Conservation (phyloP, 1,140 invertebrate genomes). For the Harpegnathos saltator region DNA sequence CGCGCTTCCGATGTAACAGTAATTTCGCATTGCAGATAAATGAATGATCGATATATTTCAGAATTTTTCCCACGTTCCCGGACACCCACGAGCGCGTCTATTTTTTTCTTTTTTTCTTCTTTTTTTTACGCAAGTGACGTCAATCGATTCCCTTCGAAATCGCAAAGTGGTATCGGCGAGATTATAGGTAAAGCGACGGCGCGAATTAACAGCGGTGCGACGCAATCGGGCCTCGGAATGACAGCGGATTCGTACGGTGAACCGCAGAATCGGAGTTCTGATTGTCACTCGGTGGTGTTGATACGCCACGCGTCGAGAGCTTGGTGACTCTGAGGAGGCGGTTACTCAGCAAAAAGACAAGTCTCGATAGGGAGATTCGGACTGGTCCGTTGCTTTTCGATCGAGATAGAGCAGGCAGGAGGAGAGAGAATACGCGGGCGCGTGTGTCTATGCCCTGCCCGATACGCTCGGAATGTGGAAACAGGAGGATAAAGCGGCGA, state of each 20-base stretch:
- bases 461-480: not conserved
- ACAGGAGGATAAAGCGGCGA: not conserved
- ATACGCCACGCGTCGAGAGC: constrained; percentile 69
- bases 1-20: too few species aligned
- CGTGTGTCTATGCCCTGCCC: not conserved
- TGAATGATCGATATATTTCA: too few species aligned
- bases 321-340: constrained; percentile 41
- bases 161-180: not conserved
- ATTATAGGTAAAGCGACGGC: not conserved
- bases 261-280: constrained; percentile 76
- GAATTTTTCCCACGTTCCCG: too few species aligned
- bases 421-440: constrained; percentile 11
- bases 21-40: too few species aligned
- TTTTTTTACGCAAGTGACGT: not conserved
- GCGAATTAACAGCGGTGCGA: not conserved
- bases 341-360: constrained; percentile 53
- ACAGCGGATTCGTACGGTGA: constrained; percentile 33
- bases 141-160: not conserved
- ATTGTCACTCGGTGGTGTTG: constrained; percentile 79
- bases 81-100: too few species aligned
- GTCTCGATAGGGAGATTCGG: constrained; percentile 42
- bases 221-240: not conserved
- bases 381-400: constrained; percentile 43
- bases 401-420: constrained; percentile 44
- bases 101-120: too few species aligned